Evolutionary conservation across 2,797 vertebrate species (phyloP).

Genomic region (Takifugu rubripes): DNA sequence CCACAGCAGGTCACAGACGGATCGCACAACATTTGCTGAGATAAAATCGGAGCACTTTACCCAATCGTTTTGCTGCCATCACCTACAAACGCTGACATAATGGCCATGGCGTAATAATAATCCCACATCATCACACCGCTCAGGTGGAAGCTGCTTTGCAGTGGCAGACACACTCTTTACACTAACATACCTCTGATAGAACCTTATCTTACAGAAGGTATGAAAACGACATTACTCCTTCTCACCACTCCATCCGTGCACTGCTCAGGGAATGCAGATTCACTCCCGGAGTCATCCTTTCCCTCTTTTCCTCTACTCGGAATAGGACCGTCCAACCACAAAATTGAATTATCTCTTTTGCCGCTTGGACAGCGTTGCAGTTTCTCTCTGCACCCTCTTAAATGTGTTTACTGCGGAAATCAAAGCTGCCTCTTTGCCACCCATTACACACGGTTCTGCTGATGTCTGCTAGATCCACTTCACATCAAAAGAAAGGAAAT

Average conservation of each 20-base stretch:
- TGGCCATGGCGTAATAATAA: background rate
- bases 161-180: too few relatives aligned
- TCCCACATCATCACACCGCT: too few relatives aligned
- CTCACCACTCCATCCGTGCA: too few relatives aligned
- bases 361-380: slow-evolving; percentile 53
- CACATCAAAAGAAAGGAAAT: slow-evolving; percentile 31
- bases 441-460: slow-evolving; percentile 43
- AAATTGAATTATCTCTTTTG: slow-evolving; percentile 40
- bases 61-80: too few relatives aligned
- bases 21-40: background rate
- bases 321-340: slow-evolving; percentile 28
- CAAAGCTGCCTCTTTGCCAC: slow-evolving; percentile 34
- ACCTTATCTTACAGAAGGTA: too few relatives aligned
- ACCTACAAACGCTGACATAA: too few relatives aligned
- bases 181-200: too few relatives aligned
- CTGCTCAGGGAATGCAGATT: too few relatives aligned
- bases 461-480: slow-evolving; percentile 37
- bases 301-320: slow-evolving; percentile 6
- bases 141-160: too few relatives aligned
- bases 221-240: too few relatives aligned
- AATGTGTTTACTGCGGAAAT: slow-evolving; percentile 54
- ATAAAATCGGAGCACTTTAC: too few relatives aligned
- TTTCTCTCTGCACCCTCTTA: slow-evolving; percentile 44
- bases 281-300: too few relatives aligned
- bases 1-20: slow-evolving; percentile 19